Evolutionary conservation across 2,797 vertebrate genomes (phyloP), one percentile per base, ranked within the genome.

Genomic region (Phylloscopus collybita): DNA sequence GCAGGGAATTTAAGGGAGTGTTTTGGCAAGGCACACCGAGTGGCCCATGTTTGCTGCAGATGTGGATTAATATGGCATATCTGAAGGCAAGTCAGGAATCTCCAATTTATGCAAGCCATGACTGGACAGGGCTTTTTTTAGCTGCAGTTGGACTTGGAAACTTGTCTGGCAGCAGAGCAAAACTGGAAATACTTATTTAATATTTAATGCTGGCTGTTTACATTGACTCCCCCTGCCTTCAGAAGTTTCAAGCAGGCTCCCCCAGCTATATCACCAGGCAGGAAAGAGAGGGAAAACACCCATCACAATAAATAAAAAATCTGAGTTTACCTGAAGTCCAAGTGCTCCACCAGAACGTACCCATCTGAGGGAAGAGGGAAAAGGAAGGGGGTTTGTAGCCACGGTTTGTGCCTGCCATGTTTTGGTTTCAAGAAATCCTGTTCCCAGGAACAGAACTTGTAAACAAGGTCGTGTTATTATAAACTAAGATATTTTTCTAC

Each of bases 241-340:
- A 70, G 88, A 94, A 70, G 51, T 57, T 93, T 67, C 42, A 65
- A 71, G 71, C 15, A 30, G 6, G 2, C 71, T 92, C 61, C 34
- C 65, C 61, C 76, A 53, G 27, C 32, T 64, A 56, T 34, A 60
- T 34, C 69, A 11, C 16, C 38, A 51, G 22, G 1, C 16, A 44
- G 82, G 62, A 83, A 45, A 40, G 54, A 60, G 47, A 65, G 62
- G 64, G 40, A 56, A 95, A 95, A 88, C 3, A 30, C 1, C 26
- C 76, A 66, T n/a, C 44, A 25, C 4, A 16, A 76, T 64, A 90
- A 96, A 84, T 50, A 88, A 91, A 88, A 91, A 93, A 90, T 40
- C 38, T 8, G 67, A 80, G 45, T 94, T 98, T 97, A 98, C 98
- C 97, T 97, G 97, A 98, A 98, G 85, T 97, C 89, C 94, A 98